Evolutionary conservation across 2,888 invertebrate species (phyloP).

Genomic region (Melieria picta): DNA sequence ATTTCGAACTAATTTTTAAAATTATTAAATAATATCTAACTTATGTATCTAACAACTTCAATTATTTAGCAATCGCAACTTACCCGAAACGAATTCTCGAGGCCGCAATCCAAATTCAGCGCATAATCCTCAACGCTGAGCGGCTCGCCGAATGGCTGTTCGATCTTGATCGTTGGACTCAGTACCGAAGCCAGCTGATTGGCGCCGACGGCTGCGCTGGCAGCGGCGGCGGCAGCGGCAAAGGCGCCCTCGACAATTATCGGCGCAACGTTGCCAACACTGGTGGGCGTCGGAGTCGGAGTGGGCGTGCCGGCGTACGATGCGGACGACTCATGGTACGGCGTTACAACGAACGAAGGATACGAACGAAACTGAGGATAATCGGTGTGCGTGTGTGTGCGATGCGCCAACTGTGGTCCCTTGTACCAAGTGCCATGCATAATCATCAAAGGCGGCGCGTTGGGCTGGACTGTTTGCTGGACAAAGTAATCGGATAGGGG

Average conservation of each 20-base stretch:
- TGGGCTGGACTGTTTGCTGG: too few relatives aligned
- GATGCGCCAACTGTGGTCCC: slow-evolving; percentile 65
- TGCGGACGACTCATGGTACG: slow-evolving; percentile 55
- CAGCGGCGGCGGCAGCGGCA: slow-evolving; percentile 41
- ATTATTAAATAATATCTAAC: too few relatives aligned
- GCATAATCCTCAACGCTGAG: slow-evolving; percentile 56
- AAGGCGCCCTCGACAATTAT: slow-evolving; percentile 57
- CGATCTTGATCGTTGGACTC: slow-evolving; percentile 58
- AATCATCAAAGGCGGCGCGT: slow-evolving; percentile 55
- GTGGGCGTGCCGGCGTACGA: slow-evolving; percentile 21
- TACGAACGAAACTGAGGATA: slow-evolving; percentile 60
- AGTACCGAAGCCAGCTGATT: slow-evolving; percentile 47
- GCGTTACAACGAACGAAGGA: slow-evolving; percentile 63
- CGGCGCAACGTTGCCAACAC: slow-evolving; percentile 46
- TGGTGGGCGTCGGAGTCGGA: slow-evolving; percentile 35
- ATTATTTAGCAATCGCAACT: slow-evolving; percentile 39
- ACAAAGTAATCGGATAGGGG: too few relatives aligned
- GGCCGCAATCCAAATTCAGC: slow-evolving; percentile 55
- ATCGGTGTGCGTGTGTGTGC: slow-evolving; percentile 40
- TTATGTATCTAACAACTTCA: too few relatives aligned
- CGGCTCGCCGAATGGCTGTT: slow-evolving; percentile 56
- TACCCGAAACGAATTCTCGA: slow-evolving; percentile 56
- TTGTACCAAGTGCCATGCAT: slow-evolving; percentile 66
- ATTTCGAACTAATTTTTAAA: too few relatives aligned
- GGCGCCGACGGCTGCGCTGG: slow-evolving; percentile 28